These are phyloP conservation scores for Ceratina calcarata DNA, from an alignment of 1,140 invertebrate genomes.

Conservation along the genomic window DNA sequence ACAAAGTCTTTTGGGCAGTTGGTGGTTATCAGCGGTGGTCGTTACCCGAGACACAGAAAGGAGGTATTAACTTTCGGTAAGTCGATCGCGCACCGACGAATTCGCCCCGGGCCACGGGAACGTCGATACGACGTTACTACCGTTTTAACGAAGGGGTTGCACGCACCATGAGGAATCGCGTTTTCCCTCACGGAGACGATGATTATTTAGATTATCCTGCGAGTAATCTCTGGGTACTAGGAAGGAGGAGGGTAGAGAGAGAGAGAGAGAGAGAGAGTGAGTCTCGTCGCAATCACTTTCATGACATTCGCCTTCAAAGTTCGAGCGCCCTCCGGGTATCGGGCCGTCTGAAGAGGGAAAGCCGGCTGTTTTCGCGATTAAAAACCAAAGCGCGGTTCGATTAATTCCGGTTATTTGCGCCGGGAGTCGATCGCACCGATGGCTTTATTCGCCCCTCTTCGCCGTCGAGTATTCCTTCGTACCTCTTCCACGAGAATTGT, in stretches of 20 bases:
- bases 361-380: slow-evolving; percentile 46
- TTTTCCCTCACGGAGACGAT: slow-evolving; percentile 52
- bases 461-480: not conserved
- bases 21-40: slow-evolving; percentile 31
- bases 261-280: slow-evolving; percentile 24
- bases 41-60: slow-evolving; percentile 21
- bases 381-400: slow-evolving; percentile 46
- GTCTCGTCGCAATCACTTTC: slow-evolving; percentile 45
- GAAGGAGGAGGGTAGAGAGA: slow-evolving; percentile 14
- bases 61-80: slow-evolving; percentile 26
- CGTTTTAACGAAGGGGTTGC: slow-evolving; percentile 70
- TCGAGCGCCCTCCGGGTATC: slow-evolving; percentile 32
- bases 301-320: slow-evolving; percentile 62
- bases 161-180: slow-evolving; percentile 30
- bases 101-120: slow-evolving; percentile 31
- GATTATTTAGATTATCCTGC: slow-evolving; percentile 69
- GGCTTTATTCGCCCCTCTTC: slow-evolving; percentile 18
- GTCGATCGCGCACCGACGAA: slow-evolving; percentile 35
- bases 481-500: not conserved
- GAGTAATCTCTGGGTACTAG: slow-evolving; percentile 56
- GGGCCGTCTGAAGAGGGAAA: slow-evolving; percentile 14
- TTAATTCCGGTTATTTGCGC: slow-evolving; percentile 58
- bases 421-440: slow-evolving; percentile 24
- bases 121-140: slow-evolving; percentile 66
- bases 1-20: slow-evolving; percentile 1